Conservation (phyloP, 2,797 vertebrate genomes). For the Kryptopterus vitreolus region DNA sequence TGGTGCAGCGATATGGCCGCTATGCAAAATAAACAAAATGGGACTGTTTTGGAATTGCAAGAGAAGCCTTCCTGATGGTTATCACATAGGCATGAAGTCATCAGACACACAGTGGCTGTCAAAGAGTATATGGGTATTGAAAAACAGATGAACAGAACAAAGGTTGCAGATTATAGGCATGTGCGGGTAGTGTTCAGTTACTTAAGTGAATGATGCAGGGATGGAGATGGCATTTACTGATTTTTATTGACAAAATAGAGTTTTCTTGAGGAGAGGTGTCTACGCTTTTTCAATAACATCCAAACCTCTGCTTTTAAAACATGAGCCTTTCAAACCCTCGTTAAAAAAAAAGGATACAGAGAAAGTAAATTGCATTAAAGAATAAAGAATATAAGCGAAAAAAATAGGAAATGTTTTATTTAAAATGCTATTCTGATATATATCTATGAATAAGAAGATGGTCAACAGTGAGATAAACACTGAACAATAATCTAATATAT, state of each 20-base stretch:
- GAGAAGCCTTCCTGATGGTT: slow-evolving; percentile 33
- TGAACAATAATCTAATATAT: not conserved
- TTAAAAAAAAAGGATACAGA: not conserved
- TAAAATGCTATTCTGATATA: not conserved
- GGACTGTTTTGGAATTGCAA: slow-evolving; percentile 39
- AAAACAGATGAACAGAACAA: slow-evolving; percentile 27
- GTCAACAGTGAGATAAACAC: not conserved
- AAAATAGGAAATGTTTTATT: not conserved
- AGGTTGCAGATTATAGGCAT: not conserved
- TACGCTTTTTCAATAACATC: not conserved
- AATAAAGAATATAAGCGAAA: not conserved
- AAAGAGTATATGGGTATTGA: slow-evolving; percentile 21
- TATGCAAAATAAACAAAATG: slow-evolving; percentile 41
- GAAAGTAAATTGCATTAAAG: not conserved
- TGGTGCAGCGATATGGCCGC: slow-evolving; percentile 8
- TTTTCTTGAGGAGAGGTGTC: not conserved
- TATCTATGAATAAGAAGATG: not conserved
- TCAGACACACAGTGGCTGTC: slow-evolving; percentile 38
- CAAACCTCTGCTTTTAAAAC: not conserved
- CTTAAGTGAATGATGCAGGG: slow-evolving; percentile 12
- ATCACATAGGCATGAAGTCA: slow-evolving; percentile 36
- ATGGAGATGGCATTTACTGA: slow-evolving; percentile 1
- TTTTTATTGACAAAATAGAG: not conserved
- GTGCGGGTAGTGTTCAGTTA: slow-evolving; percentile 15
- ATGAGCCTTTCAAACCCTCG: not conserved